Evolutionary conservation across 2,113 vertebrate species (phyloP).

Genomic region (Amazona vittata): DNA sequence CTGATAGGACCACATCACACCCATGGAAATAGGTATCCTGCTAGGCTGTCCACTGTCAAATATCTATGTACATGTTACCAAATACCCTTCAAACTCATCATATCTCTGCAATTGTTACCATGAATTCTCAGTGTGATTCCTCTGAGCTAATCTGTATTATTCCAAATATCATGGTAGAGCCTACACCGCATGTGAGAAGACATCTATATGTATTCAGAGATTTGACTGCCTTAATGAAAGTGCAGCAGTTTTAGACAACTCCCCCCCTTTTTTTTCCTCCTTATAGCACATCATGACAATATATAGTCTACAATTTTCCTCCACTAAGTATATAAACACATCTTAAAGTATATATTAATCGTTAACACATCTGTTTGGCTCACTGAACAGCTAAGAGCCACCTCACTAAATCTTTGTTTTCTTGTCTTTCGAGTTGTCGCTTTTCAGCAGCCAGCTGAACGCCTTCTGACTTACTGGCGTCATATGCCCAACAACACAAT

Average conservation of each 20-base stretch:
- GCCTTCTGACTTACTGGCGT: background rate
- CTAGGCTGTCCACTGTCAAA: background rate
- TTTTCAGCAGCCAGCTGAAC: background rate
- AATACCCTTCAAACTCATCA: background rate
- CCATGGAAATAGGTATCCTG: background rate
- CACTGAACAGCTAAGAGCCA: background rate
- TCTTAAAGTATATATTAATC: background rate
- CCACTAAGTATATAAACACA: accelerated
- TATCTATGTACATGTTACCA: accelerated
- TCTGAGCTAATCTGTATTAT: background rate
- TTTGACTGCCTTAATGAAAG: background rate
- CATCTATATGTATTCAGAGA: background rate
- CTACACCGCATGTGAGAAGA: background rate
- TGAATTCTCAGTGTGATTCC: background rate
- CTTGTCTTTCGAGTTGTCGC: background rate
- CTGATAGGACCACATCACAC: background rate
- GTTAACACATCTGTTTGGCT: background rate
- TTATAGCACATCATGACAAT: background rate
- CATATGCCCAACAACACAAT: background rate
- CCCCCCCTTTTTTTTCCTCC: background rate
- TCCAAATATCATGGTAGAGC: background rate
- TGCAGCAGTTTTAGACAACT: background rate
- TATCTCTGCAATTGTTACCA: background rate
- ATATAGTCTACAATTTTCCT: background rate
- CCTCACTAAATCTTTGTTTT: background rate